Conservation (phyloP, 2,797 vertebrate genomes). For the Fistularia tabacaria region DNA sequence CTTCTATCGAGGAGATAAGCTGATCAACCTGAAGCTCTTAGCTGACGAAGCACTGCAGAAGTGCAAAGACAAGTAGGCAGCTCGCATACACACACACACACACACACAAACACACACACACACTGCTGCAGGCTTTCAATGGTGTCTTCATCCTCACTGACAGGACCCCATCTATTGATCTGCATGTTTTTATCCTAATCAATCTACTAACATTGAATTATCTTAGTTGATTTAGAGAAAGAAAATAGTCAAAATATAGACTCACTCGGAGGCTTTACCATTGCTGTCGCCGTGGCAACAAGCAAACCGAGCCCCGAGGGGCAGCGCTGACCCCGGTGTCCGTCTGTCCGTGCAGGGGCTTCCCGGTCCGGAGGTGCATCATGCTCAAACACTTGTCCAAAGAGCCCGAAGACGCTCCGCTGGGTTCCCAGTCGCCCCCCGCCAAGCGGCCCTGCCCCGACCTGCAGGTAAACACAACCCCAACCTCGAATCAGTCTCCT, state of each 20-base stretch:
- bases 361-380: constrained; percentile 80
- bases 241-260: too few relatives aligned
- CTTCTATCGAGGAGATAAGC: constrained; percentile 95
- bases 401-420: constrained; percentile 66
- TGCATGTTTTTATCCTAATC: too few relatives aligned
- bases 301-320: too few relatives aligned
- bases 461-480: constrained; percentile 88
- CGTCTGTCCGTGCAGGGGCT: constrained; percentile 68
- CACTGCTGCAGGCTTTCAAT: not conserved
- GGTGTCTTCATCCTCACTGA: not conserved
- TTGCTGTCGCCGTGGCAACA: too few relatives aligned
- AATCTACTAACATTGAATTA: too few relatives aligned
- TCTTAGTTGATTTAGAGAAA: too few relatives aligned
- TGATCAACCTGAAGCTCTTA: constrained; percentile 92
- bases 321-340: not conserved
- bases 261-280: too few relatives aligned
- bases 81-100: constrained; percentile 9
- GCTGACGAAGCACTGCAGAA: constrained; percentile 91
- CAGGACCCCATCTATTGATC: too few relatives aligned
- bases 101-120: not conserved
- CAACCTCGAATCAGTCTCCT: too few relatives aligned
- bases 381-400: constrained; percentile 90
- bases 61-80: constrained; percentile 87
- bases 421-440: constrained; percentile 80
- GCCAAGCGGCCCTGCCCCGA: constrained; percentile 86